phyloP scores from a whole-genome alignment of 2,888 invertebrate species.

The Cantharis lateralis region DNA sequence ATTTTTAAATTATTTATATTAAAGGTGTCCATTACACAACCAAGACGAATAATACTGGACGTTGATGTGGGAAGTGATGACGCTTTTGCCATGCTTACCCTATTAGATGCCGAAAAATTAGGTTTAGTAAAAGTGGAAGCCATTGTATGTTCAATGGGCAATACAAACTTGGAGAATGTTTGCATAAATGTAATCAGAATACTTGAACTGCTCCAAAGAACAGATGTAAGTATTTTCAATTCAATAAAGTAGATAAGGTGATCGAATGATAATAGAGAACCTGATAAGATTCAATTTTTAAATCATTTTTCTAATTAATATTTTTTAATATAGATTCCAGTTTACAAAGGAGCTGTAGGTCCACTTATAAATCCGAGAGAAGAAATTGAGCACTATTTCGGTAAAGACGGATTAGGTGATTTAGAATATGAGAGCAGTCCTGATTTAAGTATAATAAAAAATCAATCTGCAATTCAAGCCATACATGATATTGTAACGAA shows the following conservation, averaged over 20 bases:
- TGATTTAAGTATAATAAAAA: slow-evolving; percentile 40
- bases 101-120: slow-evolving; percentile 59
- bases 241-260: background rate
- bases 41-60: slow-evolving; percentile 57
- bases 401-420: slow-evolving; percentile 76
- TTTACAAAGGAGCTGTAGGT: slow-evolving; percentile 66
- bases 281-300: background rate
- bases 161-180: slow-evolving; percentile 70
- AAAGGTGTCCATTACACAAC: background rate
- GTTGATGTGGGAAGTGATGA: slow-evolving; percentile 68
- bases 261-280: background rate
- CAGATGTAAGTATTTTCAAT: slow-evolving; percentile 62
- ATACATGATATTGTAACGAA: slow-evolving; percentile 64
- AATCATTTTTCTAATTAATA: background rate
- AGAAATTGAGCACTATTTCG: slow-evolving; percentile 60
- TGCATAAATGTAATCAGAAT: slow-evolving; percentile 70
- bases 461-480: slow-evolving; percentile 60
- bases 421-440: slow-evolving; percentile 42
- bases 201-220: slow-evolving; percentile 61
- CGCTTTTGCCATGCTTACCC: slow-evolving; percentile 63
- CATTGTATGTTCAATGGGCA: slow-evolving; percentile 76
- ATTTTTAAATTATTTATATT: background rate
- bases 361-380: slow-evolving; percentile 53
- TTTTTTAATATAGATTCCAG: slow-evolving; percentile 64
- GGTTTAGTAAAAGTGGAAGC: slow-evolving; percentile 62